phyloP scores from a whole-genome alignment of 2,113 vertebrate genomes.

The Xiphorhynchus elegans region DNA sequence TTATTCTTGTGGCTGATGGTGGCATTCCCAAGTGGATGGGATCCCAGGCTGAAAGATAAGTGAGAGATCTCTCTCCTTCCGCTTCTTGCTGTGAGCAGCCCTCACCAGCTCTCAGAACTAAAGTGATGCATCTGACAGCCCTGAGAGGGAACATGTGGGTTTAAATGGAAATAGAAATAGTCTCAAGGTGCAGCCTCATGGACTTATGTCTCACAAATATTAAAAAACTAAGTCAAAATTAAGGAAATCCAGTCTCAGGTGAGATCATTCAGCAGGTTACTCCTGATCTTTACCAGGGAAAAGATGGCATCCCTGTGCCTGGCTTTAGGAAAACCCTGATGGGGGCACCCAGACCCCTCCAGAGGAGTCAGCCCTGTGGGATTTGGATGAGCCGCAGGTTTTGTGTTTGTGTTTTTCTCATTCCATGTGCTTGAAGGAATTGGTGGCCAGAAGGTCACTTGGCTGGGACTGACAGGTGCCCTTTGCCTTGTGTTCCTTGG shows the following conservation, averaged over 20 bases:
- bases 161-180: too few relatives aligned
- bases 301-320: not conserved
- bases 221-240: not conserved
- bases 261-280: not conserved
- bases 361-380: not conserved
- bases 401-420: not conserved
- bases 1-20: not conserved
- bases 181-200: not conserved
- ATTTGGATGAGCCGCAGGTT: not conserved
- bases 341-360: not conserved
- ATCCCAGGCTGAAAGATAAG: not conserved
- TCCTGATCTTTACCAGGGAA: not conserved
- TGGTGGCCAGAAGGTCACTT: fast-evolving
- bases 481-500: not conserved
- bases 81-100: not conserved
- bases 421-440: not conserved
- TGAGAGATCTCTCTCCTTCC: not conserved
- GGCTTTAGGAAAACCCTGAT: not conserved
- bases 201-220: not conserved
- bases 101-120: not conserved
- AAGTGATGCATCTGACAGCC: not conserved
- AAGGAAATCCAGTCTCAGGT: not conserved
- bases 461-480: not conserved
- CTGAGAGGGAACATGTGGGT: not conserved
- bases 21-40: not conserved